These are phyloP conservation scores for Lerema accius DNA, from an alignment of 1,140 invertebrate genomes.

Conservation along the genomic window DNA sequence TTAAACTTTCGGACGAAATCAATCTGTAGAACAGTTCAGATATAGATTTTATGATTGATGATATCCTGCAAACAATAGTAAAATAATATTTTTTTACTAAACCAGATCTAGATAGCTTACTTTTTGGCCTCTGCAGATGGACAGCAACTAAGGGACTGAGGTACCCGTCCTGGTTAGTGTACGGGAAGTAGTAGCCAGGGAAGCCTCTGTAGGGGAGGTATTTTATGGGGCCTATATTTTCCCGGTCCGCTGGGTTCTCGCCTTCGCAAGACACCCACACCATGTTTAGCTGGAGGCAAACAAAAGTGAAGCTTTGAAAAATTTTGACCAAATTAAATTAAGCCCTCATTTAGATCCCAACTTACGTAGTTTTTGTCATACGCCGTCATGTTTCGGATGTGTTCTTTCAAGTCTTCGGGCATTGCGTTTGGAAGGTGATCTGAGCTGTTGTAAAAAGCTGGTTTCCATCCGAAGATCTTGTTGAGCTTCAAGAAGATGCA, in stretches of 20 bases:
- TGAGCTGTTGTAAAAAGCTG: conserved; percentile 87
- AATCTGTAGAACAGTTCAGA: too few species aligned
- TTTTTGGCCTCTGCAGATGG: conserved; percentile 90
- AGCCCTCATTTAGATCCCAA: too few species aligned
- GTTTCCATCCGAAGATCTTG: conserved; percentile 91
- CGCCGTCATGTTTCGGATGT: conserved; percentile 87
- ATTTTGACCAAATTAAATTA: too few species aligned
- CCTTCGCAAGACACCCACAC: conserved; percentile 95
- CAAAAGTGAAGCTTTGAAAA: too few species aligned
- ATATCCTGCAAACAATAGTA: too few species aligned
- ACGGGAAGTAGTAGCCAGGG: conserved; percentile 91
- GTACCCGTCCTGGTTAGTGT: conserved; percentile 91
- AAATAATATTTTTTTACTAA: too few species aligned
- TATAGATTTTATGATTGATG: too few species aligned
- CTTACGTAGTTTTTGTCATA: conserved; percentile 76
- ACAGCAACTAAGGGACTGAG: conserved; percentile 94
- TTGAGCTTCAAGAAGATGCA: conserved; percentile 93
- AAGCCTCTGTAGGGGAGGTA: conserved; percentile 91
- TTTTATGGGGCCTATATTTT: conserved; percentile 93
- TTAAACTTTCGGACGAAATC: too few species aligned
- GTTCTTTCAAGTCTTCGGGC: conserved; percentile 86
- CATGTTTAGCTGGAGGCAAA: conserved; percentile 83
- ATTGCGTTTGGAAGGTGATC: conserved; percentile 85
- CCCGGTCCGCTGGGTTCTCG: conserved; percentile 94
- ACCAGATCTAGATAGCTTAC: conserved; percentile 82